A percentile compares a stretch with the other conserved stretches of the same genome.
phyloP scores from a whole-genome alignment of 2,888 invertebrate species.

The Willowsia nigromaculata region DNA sequence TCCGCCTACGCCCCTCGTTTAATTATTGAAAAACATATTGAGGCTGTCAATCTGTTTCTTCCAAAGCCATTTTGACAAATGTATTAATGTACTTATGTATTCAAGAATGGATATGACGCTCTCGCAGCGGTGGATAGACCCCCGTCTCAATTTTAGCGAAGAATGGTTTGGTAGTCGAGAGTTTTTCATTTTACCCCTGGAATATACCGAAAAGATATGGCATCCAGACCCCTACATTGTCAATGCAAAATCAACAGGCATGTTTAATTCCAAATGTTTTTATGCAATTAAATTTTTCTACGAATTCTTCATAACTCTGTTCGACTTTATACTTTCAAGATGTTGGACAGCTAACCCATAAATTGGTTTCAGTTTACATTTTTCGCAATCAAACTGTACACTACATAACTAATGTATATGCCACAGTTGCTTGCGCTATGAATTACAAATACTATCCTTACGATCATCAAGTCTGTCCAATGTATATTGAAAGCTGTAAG shows the following conservation, averaged over 20 bases:
- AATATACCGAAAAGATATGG: constrained; percentile 91
- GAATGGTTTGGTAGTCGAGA: constrained; percentile 88
- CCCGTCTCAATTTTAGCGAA: constrained; percentile 87
- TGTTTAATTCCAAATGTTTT: no score
- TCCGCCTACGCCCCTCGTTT: no score
- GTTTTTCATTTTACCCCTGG: constrained; percentile 88
- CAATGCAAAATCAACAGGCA: constrained; percentile 92
- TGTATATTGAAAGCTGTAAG: constrained; percentile 92
- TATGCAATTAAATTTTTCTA: no score
- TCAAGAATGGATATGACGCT: constrained; percentile 91
- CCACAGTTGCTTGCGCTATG: constrained; percentile 72
- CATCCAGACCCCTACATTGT: constrained; percentile 92
- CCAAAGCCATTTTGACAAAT: constrained; percentile 54
- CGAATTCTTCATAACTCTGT: no score
- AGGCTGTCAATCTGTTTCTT: not conserved
- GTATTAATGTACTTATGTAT: no score
- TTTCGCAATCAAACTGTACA: constrained; percentile 58
- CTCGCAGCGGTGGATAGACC: constrained; percentile 89
- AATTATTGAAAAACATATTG: no score
- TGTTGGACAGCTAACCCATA: constrained; percentile 62
- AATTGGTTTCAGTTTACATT: constrained; percentile 60
- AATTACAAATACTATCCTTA: constrained; percentile 82
- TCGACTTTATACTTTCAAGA: not conserved
- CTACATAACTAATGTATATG: constrained; percentile 65
- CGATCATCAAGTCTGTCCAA: constrained; percentile 92